Evolutionary conservation across 2,888 invertebrate species (phyloP).

Genomic region (Lasioglossum oenotherae): DNA sequence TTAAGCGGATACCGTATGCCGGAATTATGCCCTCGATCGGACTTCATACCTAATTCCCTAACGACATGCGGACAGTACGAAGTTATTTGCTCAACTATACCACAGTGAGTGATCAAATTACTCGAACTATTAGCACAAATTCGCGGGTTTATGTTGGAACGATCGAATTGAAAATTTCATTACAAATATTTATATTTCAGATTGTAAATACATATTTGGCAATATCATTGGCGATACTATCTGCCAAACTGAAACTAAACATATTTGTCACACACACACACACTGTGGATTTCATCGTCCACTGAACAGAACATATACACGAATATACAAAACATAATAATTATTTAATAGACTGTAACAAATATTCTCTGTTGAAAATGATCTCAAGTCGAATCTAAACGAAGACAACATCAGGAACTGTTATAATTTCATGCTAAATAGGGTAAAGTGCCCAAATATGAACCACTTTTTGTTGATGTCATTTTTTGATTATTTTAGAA

Average conservation of each 20-base stretch:
- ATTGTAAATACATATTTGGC: background rate
- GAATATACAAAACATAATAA: background rate
- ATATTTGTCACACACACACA: background rate
- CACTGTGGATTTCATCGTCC: background rate
- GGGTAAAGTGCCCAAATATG: no score
- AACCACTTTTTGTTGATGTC: no score
- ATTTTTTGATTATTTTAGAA: no score
- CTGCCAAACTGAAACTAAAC: background rate
- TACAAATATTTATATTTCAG: background rate
- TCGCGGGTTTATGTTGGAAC: background rate
- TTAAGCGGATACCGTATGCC: background rate
- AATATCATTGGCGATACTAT: background rate
- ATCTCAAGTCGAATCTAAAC: no score
- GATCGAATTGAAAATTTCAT: background rate
- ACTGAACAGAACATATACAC: background rate
- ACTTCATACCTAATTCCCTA: background rate
- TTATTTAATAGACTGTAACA: no score
- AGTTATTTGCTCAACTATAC: background rate
- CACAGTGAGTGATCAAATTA: background rate
- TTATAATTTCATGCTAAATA: no score
- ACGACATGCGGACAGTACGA: background rate
- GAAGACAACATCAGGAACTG: no score
- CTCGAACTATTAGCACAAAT: background rate
- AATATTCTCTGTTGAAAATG: no score
- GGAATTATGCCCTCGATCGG: background rate